Conservation (phyloP, 2,888 invertebrate species). For the Diadegma fenestrale region DNA sequence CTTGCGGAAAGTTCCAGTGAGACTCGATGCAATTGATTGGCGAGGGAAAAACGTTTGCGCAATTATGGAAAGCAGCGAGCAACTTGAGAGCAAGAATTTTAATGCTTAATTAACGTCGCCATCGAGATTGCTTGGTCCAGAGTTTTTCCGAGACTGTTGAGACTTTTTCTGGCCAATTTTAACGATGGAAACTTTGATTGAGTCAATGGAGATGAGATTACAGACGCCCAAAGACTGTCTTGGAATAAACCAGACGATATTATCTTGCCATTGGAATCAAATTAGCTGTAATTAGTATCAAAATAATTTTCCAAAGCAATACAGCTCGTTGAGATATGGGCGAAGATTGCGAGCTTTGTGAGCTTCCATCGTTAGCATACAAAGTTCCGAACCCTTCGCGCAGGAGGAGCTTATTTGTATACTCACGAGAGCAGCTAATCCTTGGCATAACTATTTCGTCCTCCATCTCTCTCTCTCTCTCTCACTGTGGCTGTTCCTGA, state of each 20-base stretch:
- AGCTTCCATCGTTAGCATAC: conserved; percentile 72
- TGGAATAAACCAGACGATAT: conserved; percentile 71
- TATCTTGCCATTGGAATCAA: conserved; percentile 79
- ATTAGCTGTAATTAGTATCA: conserved; percentile 80
- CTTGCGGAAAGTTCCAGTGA: conserved; percentile 66
- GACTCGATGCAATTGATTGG: conserved; percentile 37
- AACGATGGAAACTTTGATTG: neutral
- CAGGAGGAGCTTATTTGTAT: conserved; percentile 18
- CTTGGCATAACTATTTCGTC: conserved; percentile 23
- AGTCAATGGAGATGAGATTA: neutral
- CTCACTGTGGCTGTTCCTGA: neutral
- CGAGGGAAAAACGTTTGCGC: neutral
- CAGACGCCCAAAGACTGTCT: neutral
- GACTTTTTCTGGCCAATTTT: neutral
- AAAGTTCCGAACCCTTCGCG: conserved; percentile 69
- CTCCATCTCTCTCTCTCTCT: neutral
- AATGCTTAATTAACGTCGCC: neutral
- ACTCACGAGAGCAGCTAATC: conserved; percentile 15
- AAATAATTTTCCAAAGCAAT: conserved; percentile 79
- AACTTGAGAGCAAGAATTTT: neutral
- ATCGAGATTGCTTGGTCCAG: neutral
- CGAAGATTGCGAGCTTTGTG: conserved; percentile 1
- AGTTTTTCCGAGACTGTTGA: neutral
- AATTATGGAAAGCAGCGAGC: neutral
- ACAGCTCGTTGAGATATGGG: conserved; percentile 50